Conservation (phyloP, 2,113 vertebrate species). For the Ptilorrhoa leucosticta region DNA sequence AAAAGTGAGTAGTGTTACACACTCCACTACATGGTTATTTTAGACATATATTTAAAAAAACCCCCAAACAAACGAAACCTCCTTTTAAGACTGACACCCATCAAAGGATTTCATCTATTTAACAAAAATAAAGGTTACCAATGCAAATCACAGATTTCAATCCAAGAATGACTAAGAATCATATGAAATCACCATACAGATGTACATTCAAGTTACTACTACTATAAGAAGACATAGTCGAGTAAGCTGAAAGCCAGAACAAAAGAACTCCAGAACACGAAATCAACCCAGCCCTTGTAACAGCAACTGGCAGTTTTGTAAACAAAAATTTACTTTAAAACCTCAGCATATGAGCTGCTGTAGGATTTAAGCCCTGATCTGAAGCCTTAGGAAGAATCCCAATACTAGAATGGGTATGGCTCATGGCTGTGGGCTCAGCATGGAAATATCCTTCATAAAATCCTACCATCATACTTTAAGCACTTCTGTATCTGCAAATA, state of each 20-base stretch:
- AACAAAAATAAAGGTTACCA: background rate
- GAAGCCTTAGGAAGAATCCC: background rate
- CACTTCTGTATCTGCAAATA: background rate
- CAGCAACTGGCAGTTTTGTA: background rate
- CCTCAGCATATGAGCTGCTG: background rate
- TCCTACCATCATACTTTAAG: background rate
- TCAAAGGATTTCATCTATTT: background rate
- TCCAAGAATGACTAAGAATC: background rate
- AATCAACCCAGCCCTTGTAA: background rate
- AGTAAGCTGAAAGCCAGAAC: background rate
- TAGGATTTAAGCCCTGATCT: background rate
- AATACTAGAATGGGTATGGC: background rate
- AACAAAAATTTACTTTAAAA: background rate
- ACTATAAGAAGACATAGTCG: background rate
- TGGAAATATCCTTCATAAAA: background rate
- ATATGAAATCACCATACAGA: background rate
- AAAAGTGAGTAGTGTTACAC: background rate
- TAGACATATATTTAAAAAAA: background rate
- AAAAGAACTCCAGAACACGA: background rate
- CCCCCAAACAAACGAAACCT: fast-evolving
- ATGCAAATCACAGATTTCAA: background rate
- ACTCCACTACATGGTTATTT: background rate
- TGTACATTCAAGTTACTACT: background rate
- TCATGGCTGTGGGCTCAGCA: background rate
- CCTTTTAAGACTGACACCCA: background rate